Conservation (phyloP, 2,888 invertebrate species). For the Hypena proboscidalis region DNA sequence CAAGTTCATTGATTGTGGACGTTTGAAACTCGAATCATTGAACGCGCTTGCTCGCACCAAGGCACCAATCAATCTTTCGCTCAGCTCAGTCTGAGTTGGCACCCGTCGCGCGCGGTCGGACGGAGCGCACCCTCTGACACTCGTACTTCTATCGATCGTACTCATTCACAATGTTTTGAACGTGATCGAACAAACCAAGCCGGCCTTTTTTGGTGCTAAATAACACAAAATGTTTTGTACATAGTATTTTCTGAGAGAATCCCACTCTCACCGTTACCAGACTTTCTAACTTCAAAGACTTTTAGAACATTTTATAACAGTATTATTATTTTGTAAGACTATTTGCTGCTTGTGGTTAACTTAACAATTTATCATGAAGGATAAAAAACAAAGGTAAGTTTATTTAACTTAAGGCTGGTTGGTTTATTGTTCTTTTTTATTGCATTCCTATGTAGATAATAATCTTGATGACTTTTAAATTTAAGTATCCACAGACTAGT, state of each 20-base stretch:
- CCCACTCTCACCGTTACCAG: constrained; percentile 13
- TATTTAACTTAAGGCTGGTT: no score
- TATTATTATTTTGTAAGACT: constrained; percentile 30
- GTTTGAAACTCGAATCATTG: no score
- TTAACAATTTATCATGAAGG: constrained; percentile 58
- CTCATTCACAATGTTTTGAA: constrained; percentile 63
- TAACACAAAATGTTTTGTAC: constrained; percentile 15
- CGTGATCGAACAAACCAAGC: constrained; percentile 43
- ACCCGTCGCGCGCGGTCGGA: constrained; percentile 12
- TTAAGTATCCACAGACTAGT: no score
- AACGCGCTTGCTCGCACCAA: no score
- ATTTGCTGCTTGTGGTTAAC: constrained; percentile 33
- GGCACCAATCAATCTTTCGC: no score
- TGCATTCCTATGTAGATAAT: no score
- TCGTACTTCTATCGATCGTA: constrained; percentile 48
- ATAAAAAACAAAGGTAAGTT: constrained; percentile 63
- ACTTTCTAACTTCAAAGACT: constrained; percentile 15
- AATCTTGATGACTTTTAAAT: no score
- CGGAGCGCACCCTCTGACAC: constrained; percentile 32
- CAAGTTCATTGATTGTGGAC: constrained; percentile 57
- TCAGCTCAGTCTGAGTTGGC: constrained; percentile 20
- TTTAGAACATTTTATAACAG: constrained; percentile 26
- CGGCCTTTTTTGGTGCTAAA: constrained; percentile 49
- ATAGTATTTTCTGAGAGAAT: constrained; percentile 12
- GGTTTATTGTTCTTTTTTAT: no score